Percentiles rank a stretch among this genome's conserved stretches.
phyloP scores from a whole-genome alignment of 2,797 vertebrate genomes.

The Microhierax caerulescens region DNA sequence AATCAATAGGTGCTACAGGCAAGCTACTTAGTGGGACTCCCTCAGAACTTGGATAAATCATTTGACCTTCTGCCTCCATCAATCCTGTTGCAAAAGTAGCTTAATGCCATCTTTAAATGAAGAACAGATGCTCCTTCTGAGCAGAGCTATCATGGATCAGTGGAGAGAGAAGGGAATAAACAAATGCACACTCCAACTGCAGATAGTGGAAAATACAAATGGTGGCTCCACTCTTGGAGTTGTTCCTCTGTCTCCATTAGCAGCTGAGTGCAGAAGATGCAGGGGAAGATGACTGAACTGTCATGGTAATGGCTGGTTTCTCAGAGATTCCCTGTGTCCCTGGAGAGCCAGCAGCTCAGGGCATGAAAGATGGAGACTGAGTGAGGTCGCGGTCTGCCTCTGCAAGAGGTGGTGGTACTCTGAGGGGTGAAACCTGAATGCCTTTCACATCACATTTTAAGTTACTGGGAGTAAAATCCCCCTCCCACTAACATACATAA shows the following conservation, averaged over 20 bases:
- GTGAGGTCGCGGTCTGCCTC: not conserved
- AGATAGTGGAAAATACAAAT: not conserved
- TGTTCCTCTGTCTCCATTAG: not conserved
- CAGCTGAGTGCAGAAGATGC: not conserved
- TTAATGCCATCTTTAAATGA: not conserved
- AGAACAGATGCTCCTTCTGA: not conserved
- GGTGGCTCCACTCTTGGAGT: not conserved
- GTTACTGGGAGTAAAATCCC: not conserved
- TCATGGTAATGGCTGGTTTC: not conserved
- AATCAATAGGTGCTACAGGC: not conserved
- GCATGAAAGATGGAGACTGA: not conserved
- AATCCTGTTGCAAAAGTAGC: not conserved
- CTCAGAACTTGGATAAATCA: not conserved
- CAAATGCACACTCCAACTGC: not conserved
- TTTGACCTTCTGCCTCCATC: not conserved
- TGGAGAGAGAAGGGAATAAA: not conserved
- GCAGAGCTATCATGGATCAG: not conserved
- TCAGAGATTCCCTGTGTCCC: not conserved
- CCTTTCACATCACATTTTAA: not conserved
- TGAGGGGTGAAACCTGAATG: not conserved
- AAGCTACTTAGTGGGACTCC: not conserved
- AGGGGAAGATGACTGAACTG: not conserved
- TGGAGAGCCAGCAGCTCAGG: not conserved
- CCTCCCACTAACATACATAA: rapidly evolving
- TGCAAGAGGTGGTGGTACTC: rapidly evolving